Evolutionary conservation across 1,140 invertebrate genomes (phyloP).

Genomic region (Calliphora vicina): DNA sequence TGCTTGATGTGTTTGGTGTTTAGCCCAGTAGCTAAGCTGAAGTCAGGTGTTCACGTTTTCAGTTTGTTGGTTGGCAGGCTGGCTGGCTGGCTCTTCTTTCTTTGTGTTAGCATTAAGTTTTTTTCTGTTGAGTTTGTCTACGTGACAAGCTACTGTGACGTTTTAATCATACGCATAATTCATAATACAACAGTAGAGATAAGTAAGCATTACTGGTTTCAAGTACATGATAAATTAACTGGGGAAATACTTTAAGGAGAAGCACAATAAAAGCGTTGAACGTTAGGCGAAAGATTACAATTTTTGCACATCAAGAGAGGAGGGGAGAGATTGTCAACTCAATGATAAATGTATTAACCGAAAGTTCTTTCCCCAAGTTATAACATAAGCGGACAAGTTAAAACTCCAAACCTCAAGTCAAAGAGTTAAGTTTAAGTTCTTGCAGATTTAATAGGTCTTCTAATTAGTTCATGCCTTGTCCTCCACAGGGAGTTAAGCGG

Average conservation of each 20-base stretch:
- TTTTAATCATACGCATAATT: constrained; percentile 33
- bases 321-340: too few species aligned
- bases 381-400: too few species aligned
- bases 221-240: background rate
- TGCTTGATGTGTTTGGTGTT: background rate
- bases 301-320: too few species aligned
- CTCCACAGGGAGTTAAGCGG: too few species aligned
- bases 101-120: background rate
- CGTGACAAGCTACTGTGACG: constrained; percentile 32
- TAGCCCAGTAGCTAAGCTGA: background rate
- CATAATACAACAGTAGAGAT: background rate
- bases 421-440: too few species aligned
- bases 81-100: background rate
- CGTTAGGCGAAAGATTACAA: background rate
- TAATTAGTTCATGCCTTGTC: too few species aligned
- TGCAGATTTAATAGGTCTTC: too few species aligned
- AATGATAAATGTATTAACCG: too few species aligned
- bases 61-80: background rate
- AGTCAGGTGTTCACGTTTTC: background rate
- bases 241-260: background rate
- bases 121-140: background rate
- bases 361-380: too few species aligned
- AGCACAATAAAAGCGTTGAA: background rate
- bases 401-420: too few species aligned
- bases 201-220: background rate